Percentiles rank a stretch among this genome's conserved stretches.
Conservation (phyloP, 2,797 vertebrate genomes). For the Gadopsis marmoratus region DNA sequence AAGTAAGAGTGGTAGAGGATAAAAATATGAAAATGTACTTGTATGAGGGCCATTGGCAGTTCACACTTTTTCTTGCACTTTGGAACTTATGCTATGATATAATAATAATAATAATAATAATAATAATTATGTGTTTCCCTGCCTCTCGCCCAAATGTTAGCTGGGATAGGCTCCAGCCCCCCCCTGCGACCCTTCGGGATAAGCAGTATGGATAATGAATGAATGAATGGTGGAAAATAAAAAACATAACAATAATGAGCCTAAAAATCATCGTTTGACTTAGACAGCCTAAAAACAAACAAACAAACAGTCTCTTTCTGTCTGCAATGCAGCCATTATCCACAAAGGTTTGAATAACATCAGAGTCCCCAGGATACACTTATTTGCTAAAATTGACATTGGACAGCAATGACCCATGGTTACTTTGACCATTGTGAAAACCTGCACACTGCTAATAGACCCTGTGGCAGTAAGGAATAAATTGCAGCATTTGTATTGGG, state of each 20-base stretch:
- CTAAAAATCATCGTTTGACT: neutral
- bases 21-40: neutral
- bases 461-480: constrained; percentile 31
- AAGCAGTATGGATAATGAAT: too few species aligned
- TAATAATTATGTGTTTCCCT: too few species aligned
- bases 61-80: neutral
- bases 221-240: too few species aligned
- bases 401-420: constrained; percentile 29
- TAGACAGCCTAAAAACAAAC: constrained; percentile 8
- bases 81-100: neutral
- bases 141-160: too few species aligned
- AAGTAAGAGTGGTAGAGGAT: neutral
- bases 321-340: constrained; percentile 10
- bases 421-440: constrained; percentile 42
- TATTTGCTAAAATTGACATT: constrained; percentile 39
- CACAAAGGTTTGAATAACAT: constrained; percentile 34
- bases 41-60: neutral
- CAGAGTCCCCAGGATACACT: constrained; percentile 30
- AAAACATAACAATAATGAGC: neutral
- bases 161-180: too few species aligned
- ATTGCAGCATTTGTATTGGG: constrained; percentile 52
- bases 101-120: too few species aligned
- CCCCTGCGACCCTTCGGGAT: too few species aligned
- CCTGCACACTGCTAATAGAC: constrained; percentile 47
- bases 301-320: neutral